Conservation (phyloP, 2,888 invertebrate species). For the Cerastis leucographa region DNA sequence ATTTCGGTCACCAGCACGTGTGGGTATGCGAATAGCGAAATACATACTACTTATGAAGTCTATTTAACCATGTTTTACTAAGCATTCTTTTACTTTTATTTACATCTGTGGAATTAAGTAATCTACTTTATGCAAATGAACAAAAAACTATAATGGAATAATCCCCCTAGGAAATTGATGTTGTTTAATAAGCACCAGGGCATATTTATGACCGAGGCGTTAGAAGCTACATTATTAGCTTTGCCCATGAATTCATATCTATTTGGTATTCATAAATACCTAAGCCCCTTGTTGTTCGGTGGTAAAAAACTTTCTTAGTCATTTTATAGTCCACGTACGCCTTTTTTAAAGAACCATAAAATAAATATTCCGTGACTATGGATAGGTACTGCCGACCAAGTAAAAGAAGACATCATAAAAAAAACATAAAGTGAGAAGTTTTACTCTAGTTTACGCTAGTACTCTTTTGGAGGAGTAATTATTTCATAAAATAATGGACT, state of each 20-base stretch:
- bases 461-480: constrained; percentile 5
- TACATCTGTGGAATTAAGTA: constrained; percentile 41
- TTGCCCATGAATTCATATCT: constrained; percentile 43
- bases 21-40: constrained; percentile 1
- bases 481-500: constrained; percentile 25
- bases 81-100: constrained; percentile 38
- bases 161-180: constrained; percentile 62
- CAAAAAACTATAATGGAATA: constrained; percentile 55
- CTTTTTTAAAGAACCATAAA: constrained; percentile 11
- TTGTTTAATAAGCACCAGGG: constrained; percentile 60
- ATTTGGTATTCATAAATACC: constrained; percentile 40
- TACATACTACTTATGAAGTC: constrained; percentile 1
- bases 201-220: constrained; percentile 56
- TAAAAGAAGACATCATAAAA: neutral
- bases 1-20: neutral
- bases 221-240: constrained; percentile 38
- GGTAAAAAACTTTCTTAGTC: neutral
- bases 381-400: neutral
- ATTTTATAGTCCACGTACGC: neutral
- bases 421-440: constrained; percentile 6
- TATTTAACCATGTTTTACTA: constrained; percentile 40
- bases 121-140: constrained; percentile 57
- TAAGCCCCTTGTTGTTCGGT: neutral
- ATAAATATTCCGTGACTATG: neutral
- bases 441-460: too few species aligned